phyloP scores from a whole-genome alignment of 2,888 invertebrate species.

The Agonum fuliginosum region DNA sequence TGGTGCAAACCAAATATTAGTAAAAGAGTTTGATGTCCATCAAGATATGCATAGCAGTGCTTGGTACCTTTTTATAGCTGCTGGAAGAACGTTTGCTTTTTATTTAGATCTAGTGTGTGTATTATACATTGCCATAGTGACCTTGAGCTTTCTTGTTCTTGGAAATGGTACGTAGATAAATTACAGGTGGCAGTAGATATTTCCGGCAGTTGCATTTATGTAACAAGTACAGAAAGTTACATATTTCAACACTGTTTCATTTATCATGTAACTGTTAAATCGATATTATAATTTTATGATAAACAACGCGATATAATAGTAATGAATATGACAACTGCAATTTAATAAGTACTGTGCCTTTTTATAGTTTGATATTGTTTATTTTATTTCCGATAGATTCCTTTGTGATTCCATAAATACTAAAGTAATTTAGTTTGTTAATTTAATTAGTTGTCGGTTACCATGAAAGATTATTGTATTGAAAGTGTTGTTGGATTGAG shows the following conservation, averaged over 20 bases:
- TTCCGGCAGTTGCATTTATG: too few species aligned
- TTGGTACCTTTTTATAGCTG: conserved; percentile 82
- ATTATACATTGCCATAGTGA: conserved; percentile 83
- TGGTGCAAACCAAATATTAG: conserved; percentile 76
- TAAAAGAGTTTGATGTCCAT: conserved; percentile 76
- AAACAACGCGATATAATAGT: neutral
- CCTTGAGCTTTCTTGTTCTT: conserved; percentile 87
- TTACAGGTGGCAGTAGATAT: too few species aligned
- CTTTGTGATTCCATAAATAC: too few species aligned
- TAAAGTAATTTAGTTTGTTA: too few species aligned
- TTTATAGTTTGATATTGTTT: too few species aligned
- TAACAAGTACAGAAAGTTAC: neutral
- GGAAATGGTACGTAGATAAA: conserved; percentile 73
- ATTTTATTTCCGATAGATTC: too few species aligned
- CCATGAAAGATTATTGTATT: too few species aligned
- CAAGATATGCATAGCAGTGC: conserved; percentile 81
- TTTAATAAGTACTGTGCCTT: neutral
- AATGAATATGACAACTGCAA: neutral
- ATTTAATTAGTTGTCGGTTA: too few species aligned
- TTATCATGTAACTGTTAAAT: neutral
- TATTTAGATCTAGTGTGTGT: conserved; percentile 83
- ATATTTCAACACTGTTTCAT: neutral
- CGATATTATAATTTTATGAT: neutral
- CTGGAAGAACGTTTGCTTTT: conserved; percentile 83
- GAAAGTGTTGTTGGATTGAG: too few species aligned